Evolutionary conservation across 2,113 vertebrate genomes (phyloP).

Genomic region (Cyrtonyx montezumae): DNA sequence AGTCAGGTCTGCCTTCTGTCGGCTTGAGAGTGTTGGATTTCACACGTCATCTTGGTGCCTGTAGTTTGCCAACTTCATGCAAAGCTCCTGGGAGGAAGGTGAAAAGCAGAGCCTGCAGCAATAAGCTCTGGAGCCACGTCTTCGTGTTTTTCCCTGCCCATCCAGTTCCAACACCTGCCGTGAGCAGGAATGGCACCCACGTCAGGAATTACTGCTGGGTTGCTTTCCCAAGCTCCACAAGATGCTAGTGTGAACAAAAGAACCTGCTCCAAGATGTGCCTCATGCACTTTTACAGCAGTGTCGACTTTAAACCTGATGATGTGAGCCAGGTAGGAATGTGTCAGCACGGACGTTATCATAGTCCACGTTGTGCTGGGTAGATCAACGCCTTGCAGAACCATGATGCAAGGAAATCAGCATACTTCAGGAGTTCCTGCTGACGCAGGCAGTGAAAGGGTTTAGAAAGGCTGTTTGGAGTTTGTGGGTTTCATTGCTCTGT

Average conservation of each 20-base stretch:
- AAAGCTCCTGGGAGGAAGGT: background rate
- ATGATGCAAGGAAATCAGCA: background rate
- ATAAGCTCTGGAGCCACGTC: background rate
- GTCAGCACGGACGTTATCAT: accelerated
- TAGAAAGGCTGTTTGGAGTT: background rate
- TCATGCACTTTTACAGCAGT: background rate
- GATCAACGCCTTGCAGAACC: background rate
- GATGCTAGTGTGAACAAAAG: background rate
- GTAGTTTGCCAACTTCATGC: background rate
- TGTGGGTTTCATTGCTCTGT: background rate
- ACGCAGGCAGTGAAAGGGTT: background rate
- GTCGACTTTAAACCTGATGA: background rate
- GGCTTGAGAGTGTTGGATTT: background rate
- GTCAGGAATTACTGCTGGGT: background rate
- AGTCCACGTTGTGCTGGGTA: background rate
- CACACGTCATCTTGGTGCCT: background rate
- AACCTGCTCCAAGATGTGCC: background rate
- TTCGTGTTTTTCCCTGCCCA: background rate
- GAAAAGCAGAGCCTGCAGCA: background rate
- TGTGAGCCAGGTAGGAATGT: background rate
- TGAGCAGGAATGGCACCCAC: background rate
- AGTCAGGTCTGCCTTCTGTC: accelerated
- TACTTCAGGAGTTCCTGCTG: background rate
- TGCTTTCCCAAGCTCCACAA: background rate
- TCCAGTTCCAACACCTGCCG: background rate